Evolutionary conservation across 2,113 vertebrate species (phyloP).

Genomic region (Phrynocephalus versicolor): DNA sequence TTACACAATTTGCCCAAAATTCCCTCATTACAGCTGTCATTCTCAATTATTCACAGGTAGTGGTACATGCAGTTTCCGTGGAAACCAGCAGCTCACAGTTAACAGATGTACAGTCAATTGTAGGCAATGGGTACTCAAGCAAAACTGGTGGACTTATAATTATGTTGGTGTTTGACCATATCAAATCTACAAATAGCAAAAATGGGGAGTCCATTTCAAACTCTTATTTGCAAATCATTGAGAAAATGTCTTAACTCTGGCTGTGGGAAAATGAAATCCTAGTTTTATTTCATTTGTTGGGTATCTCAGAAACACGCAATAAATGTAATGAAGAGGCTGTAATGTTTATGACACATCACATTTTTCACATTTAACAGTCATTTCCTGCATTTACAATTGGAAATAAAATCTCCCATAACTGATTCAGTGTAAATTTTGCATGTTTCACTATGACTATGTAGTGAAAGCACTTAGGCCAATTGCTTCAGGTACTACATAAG

Average conservation of each 20-base stretch:
- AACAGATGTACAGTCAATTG: constrained; percentile 53
- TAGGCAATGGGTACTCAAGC: constrained; percentile 54
- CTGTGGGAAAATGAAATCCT: constrained; percentile 44
- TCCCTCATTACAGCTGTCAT: constrained; percentile 67
- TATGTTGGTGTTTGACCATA: constrained; percentile 58
- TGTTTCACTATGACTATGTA: constrained; percentile 52
- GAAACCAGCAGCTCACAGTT: constrained; percentile 67
- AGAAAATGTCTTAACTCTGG: constrained; percentile 45
- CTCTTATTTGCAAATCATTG: constrained; percentile 48
- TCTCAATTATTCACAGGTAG: constrained; percentile 75
- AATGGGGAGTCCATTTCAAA: constrained; percentile 50
- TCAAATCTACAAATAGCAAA: constrained; percentile 38
- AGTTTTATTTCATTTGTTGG: constrained; percentile 20
- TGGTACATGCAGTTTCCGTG: constrained; percentile 70
- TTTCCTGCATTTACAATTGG: constrained; percentile 70
- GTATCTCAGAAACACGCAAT: constrained; percentile 53
- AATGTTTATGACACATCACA: constrained; percentile 67
- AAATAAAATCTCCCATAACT: constrained; percentile 68
- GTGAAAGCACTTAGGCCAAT: constrained; percentile 26
- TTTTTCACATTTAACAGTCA: constrained; percentile 67
- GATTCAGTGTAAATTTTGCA: constrained; percentile 64
- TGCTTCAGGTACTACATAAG: constrained; percentile 20
- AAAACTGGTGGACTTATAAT: constrained; percentile 48
- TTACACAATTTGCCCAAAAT: constrained; percentile 69
- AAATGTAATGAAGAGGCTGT: constrained; percentile 65